Conservation (phyloP, 2,888 invertebrate genomes). For the Agrochola macilenta region DNA sequence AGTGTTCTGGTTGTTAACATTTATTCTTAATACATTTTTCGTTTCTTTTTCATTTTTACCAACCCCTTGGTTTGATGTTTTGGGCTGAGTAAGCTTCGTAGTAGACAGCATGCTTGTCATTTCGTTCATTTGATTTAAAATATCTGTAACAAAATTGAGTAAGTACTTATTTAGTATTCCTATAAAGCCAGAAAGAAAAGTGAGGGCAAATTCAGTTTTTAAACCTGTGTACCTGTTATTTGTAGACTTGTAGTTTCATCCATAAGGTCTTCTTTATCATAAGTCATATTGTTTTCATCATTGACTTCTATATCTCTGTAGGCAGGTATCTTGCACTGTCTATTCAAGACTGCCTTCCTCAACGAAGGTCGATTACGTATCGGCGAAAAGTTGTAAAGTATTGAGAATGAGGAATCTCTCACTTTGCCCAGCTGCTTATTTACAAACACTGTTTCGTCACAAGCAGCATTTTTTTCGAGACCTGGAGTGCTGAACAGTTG, state of each 20-base stretch:
- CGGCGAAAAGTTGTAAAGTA: slow-evolving; percentile 81
- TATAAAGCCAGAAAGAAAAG: not conserved
- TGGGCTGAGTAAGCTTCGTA: slow-evolving; percentile 57
- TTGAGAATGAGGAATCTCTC: slow-evolving; percentile 73
- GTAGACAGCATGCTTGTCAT: slow-evolving; percentile 76
- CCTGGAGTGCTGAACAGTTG: slow-evolving; percentile 75
- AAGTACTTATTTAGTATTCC: not conserved
- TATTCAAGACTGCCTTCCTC: slow-evolving; percentile 80
- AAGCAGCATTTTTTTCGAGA: slow-evolving; percentile 58
- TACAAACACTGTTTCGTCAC: slow-evolving; percentile 47
- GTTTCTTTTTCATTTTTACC: slow-evolving; percentile 35
- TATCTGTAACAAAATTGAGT: slow-evolving; percentile 74
- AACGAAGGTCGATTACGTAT: slow-evolving; percentile 79
- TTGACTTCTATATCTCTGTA: slow-evolving; percentile 57
- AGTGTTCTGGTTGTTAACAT: slow-evolving; percentile 72
- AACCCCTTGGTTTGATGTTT: slow-evolving; percentile 46
- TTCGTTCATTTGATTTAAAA: slow-evolving; percentile 84
- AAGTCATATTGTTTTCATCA: slow-evolving; percentile 48
- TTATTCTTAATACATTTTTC: slow-evolving; percentile 70
- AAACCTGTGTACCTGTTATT: slow-evolving; percentile 79
- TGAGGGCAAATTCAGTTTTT: not conserved
- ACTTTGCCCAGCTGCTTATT: slow-evolving; percentile 68
- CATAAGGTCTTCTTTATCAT: slow-evolving; percentile 71
- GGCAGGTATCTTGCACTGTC: slow-evolving; percentile 68
- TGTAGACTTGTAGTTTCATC: slow-evolving; percentile 83